Base-by-base conservation (phyloP, 2,888 invertebrate species). In the Labia minor region DNA sequence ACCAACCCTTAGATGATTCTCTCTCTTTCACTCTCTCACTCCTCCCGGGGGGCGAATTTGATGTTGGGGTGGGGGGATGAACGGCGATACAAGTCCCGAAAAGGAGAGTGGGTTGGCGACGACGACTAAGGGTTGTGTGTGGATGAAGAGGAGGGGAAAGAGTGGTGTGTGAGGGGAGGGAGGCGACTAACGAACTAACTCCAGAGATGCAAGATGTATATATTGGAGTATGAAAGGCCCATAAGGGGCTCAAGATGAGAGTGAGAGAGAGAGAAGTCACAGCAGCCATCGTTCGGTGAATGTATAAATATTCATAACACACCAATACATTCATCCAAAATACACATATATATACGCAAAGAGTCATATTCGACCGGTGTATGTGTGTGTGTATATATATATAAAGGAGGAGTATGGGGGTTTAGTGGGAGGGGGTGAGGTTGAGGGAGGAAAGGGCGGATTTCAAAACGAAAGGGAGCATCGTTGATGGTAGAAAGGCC, bases 201-300 rank as follows among this genome's bases (percentile, higher is more conserved):
- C 49, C 49, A 49, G 49, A 49, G 49, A 49, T 49, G 49, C 49
- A 49, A 49, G 49, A 49, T 49, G 49, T 49, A 49, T 49, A 49
- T 49, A 49, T 49, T 49, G 49, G 49, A 49, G 49, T 49, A 49
- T 49, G 49, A 49, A 49, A 49, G 49, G 49, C 49, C 49, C 49
- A 49, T 49, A 49, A 49, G 49, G 49, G 49, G 49, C 49, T 49
- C 49, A 49, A 49, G 49, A 49, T 49, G 33, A 33, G 33, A 33
- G 33, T 8, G 49, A 49, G 49, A 49, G 49, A 49, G 49, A 49
- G 49, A 49, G 49, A 49, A 49, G 49, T 49, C 49, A 49, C 49
- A 49, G 49, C 49, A 49, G 49, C 49, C 49, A 49, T 49, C 49
- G 49, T 49, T 49, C 49, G 49, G 49, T 49, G 49, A 14, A 49